Base-by-base conservation (phyloP, 1,140 invertebrate genomes). In the Geopemphigus sp. region DNA sequence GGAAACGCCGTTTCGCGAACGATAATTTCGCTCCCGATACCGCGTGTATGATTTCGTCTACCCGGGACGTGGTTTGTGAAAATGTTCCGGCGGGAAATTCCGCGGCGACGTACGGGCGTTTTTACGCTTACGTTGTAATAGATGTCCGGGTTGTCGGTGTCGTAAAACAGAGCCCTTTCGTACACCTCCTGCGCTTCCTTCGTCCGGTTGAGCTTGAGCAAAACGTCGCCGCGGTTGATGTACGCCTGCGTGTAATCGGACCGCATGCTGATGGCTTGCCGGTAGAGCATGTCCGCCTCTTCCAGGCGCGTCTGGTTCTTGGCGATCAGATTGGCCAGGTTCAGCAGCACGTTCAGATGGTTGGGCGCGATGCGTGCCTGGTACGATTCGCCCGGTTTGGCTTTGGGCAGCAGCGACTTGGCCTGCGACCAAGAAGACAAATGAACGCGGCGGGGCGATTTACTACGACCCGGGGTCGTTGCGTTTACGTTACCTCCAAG, bases 241-340 rank as follows among this genome's bases (percentile, higher is more conserved):
- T 98, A 98, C 8, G 96, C 97, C 85, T 98, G 94, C 0, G 96
- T 96, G 85, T 98, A 98, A 88, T 98, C 97, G 17, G 95, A 92
- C 82, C 96, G 88, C 97, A 98, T 98, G 83, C 94, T 96, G 81
- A 98, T 98, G 0, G 96, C 96, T 84, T 97, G 95, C 63, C 93
- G 87, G 84, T 98, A 97, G 11, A 98, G 86, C 88, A 95, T 89
- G 86, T 98, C 96, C 0, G 96, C 96, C 86, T 98, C 96, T 85
- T 96, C 92, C 19, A 98, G 86, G 61, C 96, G 88, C 1, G 94
- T 95, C 26, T 92, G 91, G 86, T 98, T 97, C 83, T 95, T 94
- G 1, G 96, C 94, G 84, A 98, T 96, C 50, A 98, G 88, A 86
- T 97, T 98, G 1, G 95, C 96, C 82, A 98, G 87, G 87, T 98